These are phyloP conservation scores for Pammene fasciana DNA, from an alignment of 2,888 invertebrate genomes.

Conservation along the genomic window DNA sequence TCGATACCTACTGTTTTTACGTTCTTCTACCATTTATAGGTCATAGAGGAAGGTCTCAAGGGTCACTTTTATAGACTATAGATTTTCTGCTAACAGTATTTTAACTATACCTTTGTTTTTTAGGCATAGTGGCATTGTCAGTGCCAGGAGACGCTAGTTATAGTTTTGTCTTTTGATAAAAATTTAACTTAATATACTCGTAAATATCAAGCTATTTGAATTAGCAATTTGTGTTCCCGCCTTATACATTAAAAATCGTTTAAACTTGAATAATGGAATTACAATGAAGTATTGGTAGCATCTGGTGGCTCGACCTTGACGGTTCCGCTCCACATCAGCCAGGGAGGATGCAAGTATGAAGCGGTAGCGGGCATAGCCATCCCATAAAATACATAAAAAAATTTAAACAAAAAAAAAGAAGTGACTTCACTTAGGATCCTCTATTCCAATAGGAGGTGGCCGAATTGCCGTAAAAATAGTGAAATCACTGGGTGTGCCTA, in stretches of 20 bases:
- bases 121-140: background rate
- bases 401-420: no score
- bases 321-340: conserved; percentile 27
- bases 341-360: conserved; percentile 18
- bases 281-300: conserved; percentile 25
- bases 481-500: no score
- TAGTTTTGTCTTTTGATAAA: background rate
- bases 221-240: background rate
- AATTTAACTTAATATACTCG: background rate
- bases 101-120: conserved; percentile 1
- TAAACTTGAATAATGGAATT: conserved; percentile 28
- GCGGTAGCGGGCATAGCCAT: conserved; percentile 17
- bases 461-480: no score
- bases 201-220: no score
- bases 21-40: conserved; percentile 22
- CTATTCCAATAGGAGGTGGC: no score
- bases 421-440: no score
- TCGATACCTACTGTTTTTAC: conserved; percentile 17
- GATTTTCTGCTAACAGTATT: conserved; percentile 26
- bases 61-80: conserved; percentile 24
- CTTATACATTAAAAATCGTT: background rate
- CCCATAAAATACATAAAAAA: no score
- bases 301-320: conserved; percentile 32
- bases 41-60: conserved; percentile 13
- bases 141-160: background rate